Evolutionary conservation across 2,797 vertebrate species (phyloP).

Genomic region (Anabacerthia variegaticeps): DNA sequence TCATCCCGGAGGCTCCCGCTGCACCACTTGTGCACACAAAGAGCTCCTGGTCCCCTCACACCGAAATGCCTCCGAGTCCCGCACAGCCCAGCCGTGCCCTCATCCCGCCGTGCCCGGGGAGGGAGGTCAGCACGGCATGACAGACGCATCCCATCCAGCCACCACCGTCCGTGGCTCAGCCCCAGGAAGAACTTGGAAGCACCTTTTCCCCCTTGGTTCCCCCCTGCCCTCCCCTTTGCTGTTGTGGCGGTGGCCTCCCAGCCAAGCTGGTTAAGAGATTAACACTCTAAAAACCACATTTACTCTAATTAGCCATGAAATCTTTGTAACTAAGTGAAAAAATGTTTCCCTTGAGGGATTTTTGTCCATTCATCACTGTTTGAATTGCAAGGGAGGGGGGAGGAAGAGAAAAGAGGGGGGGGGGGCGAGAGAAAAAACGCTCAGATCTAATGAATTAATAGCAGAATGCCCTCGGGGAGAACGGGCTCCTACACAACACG

Average conservation of each 20-base stretch:
- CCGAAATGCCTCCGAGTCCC: not conserved
- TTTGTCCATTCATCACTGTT: conserved; percentile 75
- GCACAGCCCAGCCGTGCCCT: accelerated
- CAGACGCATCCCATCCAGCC: accelerated
- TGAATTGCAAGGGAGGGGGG: conserved; percentile 52
- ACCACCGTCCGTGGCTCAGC: accelerated
- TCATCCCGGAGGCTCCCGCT: not conserved
- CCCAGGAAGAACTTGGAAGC: not conserved
- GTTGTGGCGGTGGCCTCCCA: conserved; percentile 28
- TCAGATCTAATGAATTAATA: conserved; percentile 71
- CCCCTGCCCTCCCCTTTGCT: conserved; percentile 5
- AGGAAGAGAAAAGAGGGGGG: not conserved
- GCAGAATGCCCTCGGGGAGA: conserved; percentile 36
- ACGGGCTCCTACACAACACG: not conserved
- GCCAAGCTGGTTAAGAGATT: conserved; percentile 75
- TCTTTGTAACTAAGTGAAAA: conserved; percentile 81
- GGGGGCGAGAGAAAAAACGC: not conserved
- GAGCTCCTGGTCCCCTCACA: conserved; percentile 25
- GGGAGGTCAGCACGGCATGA: not conserved
- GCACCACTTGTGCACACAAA: conserved; percentile 14
- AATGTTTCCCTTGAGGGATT: conserved; percentile 78
- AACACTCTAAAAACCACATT: conserved; percentile 78
- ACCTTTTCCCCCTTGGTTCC: not conserved
- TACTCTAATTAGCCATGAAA: conserved; percentile 80
- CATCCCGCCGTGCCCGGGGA: not conserved